These are phyloP conservation scores for Timema podura DNA, from an alignment of 2,888 invertebrate genomes.

Conservation along the genomic window DNA sequence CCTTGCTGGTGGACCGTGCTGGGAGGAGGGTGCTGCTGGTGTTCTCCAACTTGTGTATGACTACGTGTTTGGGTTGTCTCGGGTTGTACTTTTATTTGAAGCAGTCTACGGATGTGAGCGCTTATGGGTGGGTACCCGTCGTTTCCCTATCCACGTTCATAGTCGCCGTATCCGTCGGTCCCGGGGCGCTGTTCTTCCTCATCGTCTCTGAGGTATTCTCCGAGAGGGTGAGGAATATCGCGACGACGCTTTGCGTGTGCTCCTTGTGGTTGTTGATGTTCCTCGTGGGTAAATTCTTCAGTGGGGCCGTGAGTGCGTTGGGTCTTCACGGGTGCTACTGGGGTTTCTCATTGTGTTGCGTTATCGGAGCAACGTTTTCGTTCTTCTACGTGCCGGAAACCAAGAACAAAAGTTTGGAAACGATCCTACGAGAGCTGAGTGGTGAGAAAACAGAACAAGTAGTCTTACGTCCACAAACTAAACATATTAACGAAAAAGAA, in stretches of 20 bases:
- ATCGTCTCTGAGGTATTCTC: slow-evolving; percentile 25
- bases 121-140: slow-evolving; percentile 20
- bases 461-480: too few species aligned
- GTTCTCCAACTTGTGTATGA: slow-evolving; percentile 42
- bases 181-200: slow-evolving; percentile 22
- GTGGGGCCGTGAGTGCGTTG: slow-evolving; percentile 41
- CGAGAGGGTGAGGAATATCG: slow-evolving; percentile 18
- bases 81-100: slow-evolving; percentile 39
- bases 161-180: slow-evolving; percentile 20
- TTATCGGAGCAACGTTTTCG: slow-evolving; percentile 40
- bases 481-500: too few species aligned
- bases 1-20: slow-evolving; percentile 42
- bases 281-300: slow-evolving; percentile 45
- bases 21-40: slow-evolving; percentile 48
- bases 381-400: slow-evolving; percentile 47
- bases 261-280: slow-evolving; percentile 42
- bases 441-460: not conserved
- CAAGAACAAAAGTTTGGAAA: slow-evolving; percentile 44
- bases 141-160: slow-evolving; percentile 20
- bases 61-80: slow-evolving; percentile 38
- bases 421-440: slow-evolving; percentile 42
- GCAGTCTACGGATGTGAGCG: slow-evolving; percentile 13
- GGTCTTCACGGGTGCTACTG: slow-evolving; percentile 46
- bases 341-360: slow-evolving; percentile 43
- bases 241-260: slow-evolving; percentile 29